Percentiles rank a stretch among this genome's conserved stretches.
Conservation (phyloP, 2,797 vertebrate genomes). For the Sebastes cheni region DNA sequence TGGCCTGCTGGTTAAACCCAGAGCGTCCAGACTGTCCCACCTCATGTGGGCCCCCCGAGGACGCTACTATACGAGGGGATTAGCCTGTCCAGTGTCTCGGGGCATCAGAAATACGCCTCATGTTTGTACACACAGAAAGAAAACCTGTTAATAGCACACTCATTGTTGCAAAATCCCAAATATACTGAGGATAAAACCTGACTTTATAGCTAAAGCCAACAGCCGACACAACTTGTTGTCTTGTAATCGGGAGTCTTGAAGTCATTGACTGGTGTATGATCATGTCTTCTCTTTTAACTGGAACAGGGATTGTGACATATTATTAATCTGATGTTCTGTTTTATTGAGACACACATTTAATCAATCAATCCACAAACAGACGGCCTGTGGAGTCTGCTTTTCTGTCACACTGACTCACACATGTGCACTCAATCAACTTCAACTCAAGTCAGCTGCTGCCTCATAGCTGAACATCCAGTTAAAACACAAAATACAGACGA, state of each 20-base stretch:
- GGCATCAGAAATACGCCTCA: not conserved
- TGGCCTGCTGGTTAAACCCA: slow-evolving; percentile 64
- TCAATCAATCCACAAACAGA: not conserved
- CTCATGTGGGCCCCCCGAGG: not conserved
- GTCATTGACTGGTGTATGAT: no score
- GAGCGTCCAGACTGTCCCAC: slow-evolving; percentile 48
- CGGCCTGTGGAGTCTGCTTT: not conserved
- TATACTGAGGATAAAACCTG: no score
- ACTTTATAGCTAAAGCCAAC: no score
- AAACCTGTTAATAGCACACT: no score
- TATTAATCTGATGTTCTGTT: slow-evolving; percentile 9
- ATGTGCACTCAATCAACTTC: slow-evolving; percentile 23
- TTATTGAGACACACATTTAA: not conserved
- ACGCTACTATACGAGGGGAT: slow-evolving; percentile 29
- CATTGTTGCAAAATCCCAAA: no score
- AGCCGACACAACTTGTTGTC: no score
- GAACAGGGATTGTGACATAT: no score
- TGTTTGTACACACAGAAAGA: no score
- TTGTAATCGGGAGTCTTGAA: no score
- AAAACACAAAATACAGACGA: not conserved
- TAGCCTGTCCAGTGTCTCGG: slow-evolving; percentile 21
- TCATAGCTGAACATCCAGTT: not conserved
- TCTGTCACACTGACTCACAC: not conserved
- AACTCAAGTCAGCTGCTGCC: slow-evolving; percentile 39
- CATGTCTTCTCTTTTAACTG: no score